These are phyloP conservation scores for Noctuana brunneofusca DNA, from an alignment of 2,888 invertebrate genomes.

Conservation along the genomic window DNA sequence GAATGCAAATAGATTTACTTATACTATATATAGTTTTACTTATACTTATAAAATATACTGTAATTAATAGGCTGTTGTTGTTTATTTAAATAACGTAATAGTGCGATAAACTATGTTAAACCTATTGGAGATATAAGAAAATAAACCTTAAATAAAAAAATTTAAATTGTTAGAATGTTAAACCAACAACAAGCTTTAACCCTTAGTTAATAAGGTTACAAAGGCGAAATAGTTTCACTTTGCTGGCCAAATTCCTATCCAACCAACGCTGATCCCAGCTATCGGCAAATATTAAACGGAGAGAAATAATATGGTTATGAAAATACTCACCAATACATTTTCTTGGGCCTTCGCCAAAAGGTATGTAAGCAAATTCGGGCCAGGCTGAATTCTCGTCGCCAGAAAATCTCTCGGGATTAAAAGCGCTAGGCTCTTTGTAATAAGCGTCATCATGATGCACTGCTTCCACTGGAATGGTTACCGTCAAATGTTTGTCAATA, in stretches of 20 bases:
- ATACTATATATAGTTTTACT: too few species aligned
- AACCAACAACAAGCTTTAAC: constrained; percentile 8
- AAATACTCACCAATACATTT: constrained; percentile 70
- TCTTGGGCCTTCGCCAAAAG: constrained; percentile 74
- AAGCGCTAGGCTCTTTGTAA: constrained; percentile 58
- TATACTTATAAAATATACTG: too few species aligned
- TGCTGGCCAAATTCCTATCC: constrained; percentile 32
- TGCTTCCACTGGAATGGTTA: constrained; percentile 66
- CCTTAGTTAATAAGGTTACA: constrained; percentile 30
- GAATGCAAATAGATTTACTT: too few species aligned
- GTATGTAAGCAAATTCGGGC: constrained; percentile 61
- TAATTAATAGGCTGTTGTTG: too few species aligned
- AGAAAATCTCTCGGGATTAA: constrained; percentile 69
- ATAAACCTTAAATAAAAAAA: too few species aligned
- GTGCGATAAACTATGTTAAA: too few species aligned
- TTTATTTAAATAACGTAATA: too few species aligned
- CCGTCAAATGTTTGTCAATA: constrained; percentile 65
- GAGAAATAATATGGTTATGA: constrained; percentile 35
- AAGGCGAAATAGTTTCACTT: constrained; percentile 35
- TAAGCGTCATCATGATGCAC: constrained; percentile 64
- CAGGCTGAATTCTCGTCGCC: constrained; percentile 49
- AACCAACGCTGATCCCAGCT: constrained; percentile 31
- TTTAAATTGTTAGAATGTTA: not conserved
- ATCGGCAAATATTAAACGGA: constrained; percentile 33
- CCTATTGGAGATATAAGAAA: too few species aligned